A percentile compares a stretch with the other conserved stretches of the same genome.
phyloP scores from a whole-genome alignment of 2,888 invertebrate species.

The Endomychus coccineus region DNA sequence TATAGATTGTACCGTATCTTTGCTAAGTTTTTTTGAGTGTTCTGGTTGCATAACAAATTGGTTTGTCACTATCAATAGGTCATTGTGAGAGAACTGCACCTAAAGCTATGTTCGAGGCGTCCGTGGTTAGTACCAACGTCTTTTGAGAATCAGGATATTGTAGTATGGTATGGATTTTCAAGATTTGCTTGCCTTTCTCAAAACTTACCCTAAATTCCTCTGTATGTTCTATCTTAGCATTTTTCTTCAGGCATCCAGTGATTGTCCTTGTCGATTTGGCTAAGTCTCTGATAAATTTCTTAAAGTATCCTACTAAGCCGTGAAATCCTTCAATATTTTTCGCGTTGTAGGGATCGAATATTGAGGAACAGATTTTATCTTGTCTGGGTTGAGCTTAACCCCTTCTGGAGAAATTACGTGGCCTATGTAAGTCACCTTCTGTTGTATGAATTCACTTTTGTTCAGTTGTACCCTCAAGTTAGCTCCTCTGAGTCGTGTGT shows the following conservation, averaged over 20 bases:
- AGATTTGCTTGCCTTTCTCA: constrained; percentile 8
- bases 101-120: constrained; percentile 16
- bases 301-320: constrained; percentile 11
- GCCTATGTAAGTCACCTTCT: constrained; percentile 9
- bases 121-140: constrained; percentile 18
- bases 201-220: constrained; percentile 9
- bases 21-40: constrained; percentile 13
- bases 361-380: constrained; percentile 8
- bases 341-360: constrained; percentile 12
- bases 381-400: constrained; percentile 14
- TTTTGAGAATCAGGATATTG: constrained; percentile 18
- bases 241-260: constrained; percentile 15
- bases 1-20: constrained; percentile 10
- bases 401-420: constrained; percentile 13
- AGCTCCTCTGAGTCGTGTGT: background rate
- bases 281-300: constrained; percentile 14
- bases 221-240: constrained; percentile 5
- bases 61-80: constrained; percentile 7
- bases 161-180: constrained; percentile 15
- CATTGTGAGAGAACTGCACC: constrained; percentile 16
- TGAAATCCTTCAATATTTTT: constrained; percentile 12
- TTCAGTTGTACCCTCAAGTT: constrained; percentile 13
- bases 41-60: no score
- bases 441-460: constrained; percentile 9
- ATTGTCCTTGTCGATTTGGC: constrained; percentile 17